A percentile compares a stretch with the other conserved stretches of the same genome.
These are phyloP conservation scores for Corythoichthys intestinalis DNA, from an alignment of 2,113 vertebrate genomes.

Conservation along the genomic window DNA sequence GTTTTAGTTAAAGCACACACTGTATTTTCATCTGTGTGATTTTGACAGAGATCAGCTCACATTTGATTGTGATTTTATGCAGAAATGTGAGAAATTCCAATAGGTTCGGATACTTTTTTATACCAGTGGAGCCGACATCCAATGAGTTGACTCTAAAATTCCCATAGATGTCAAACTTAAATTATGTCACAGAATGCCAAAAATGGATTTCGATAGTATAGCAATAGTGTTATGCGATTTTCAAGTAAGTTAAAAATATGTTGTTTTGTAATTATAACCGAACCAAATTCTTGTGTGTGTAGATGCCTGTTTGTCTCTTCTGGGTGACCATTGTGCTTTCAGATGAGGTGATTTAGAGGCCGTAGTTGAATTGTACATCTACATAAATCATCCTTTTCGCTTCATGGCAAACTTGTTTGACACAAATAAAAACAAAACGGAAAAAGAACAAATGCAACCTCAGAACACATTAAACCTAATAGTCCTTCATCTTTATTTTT, in stretches of 20 bases:
- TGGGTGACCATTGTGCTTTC: not conserved
- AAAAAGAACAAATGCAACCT: not conserved
- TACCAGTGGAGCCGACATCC: no score
- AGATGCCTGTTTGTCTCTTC: not conserved
- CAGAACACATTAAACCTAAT: conserved; percentile 1
- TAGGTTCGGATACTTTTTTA: no score
- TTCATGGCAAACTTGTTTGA: not conserved
- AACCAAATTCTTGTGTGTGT: not conserved
- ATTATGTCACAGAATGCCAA: no score
- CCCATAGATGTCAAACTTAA: no score
- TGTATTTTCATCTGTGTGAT: no score
- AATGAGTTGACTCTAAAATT: no score
- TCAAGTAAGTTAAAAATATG: not conserved
- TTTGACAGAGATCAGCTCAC: no score
- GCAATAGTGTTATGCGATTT: not conserved
- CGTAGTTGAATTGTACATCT: not conserved
- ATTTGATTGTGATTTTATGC: no score
- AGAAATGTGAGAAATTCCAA: no score
- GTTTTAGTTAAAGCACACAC: no score
- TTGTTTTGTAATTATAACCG: not conserved
- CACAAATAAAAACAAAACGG: not conserved
- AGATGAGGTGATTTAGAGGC: not conserved
- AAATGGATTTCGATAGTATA: no score
- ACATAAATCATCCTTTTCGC: not conserved
- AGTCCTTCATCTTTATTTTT: not conserved